Conservation (phyloP, 2,113 vertebrate genomes). For the mouse (Mus musculus) region DNA sequence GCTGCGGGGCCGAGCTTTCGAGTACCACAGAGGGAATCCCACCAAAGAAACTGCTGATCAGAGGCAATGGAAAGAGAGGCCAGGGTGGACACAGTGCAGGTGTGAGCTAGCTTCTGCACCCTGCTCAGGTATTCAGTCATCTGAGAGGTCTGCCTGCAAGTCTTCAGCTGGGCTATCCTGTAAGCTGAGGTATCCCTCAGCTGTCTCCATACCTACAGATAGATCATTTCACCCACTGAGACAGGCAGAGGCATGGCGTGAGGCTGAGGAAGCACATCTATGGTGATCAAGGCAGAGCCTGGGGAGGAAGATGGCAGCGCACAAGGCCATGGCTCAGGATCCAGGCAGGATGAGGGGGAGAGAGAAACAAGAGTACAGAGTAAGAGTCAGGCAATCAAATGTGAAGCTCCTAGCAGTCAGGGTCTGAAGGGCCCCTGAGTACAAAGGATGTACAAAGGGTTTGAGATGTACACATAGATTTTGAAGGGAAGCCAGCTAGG, state of each 20-base stretch:
- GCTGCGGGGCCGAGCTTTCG: fast-evolving
- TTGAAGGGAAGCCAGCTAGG: not conserved
- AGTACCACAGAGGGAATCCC: not conserved
- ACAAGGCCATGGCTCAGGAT: fast-evolving
- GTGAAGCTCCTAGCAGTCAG: not conserved
- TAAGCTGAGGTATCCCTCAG: not conserved
- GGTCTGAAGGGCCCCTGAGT: no score
- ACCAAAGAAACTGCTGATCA: not conserved
- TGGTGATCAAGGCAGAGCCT: not conserved
- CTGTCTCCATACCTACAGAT: not conserved
- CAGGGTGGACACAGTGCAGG: fast-evolving
- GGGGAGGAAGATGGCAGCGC: not conserved
- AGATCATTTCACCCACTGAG: not conserved
- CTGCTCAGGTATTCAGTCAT: not conserved
- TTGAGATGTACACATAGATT: no score
- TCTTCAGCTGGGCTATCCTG: not conserved
- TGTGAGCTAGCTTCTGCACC: no score
- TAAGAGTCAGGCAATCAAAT: not conserved
- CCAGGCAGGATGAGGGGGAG: not conserved
- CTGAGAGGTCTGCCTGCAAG: not conserved
- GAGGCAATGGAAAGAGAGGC: not conserved
- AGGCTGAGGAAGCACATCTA: fast-evolving
- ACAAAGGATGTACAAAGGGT: not conserved
- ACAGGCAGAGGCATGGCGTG: fast-evolving
- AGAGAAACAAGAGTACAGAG: fast-evolving